These are phyloP conservation scores for Drosophila ercepeae DNA, from an alignment of 1,140 invertebrate species.

Conservation along the genomic window DNA sequence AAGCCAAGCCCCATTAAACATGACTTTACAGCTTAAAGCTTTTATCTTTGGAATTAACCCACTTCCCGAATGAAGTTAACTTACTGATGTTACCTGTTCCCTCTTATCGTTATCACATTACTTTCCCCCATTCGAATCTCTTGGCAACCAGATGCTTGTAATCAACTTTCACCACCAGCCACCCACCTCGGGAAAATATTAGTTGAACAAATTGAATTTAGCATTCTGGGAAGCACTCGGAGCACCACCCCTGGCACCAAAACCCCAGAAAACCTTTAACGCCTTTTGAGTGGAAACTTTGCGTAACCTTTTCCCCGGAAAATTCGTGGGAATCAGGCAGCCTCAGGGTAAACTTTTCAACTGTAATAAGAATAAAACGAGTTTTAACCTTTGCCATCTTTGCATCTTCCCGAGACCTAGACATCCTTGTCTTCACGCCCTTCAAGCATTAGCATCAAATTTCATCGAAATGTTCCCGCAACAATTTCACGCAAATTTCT, in stretches of 20 bases:
- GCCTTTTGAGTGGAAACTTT: slow-evolving; percentile 45
- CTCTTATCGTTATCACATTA: slow-evolving; percentile 19
- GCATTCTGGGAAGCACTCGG: slow-evolving; percentile 41
- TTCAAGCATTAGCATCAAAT: slow-evolving; percentile 24
- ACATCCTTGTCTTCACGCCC: not conserved
- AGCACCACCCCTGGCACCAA: not conserved
- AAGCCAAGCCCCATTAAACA: slow-evolving; percentile 11
- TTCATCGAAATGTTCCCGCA: slow-evolving; percentile 47
- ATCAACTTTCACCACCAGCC: slow-evolving; percentile 31
- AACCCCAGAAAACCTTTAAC: slow-evolving; percentile 21
- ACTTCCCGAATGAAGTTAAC: slow-evolving; percentile 14
- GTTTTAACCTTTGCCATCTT: slow-evolving; percentile 41
- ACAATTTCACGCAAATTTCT: slow-evolving; percentile 52
- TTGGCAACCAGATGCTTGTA: slow-evolving; percentile 19
- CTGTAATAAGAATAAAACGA: slow-evolving; percentile 47
- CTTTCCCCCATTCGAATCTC: slow-evolving; percentile 23
- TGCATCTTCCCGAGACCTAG: not conserved
- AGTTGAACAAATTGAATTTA: slow-evolving; percentile 58
- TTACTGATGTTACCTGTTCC: slow-evolving; percentile 2
- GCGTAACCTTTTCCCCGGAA: slow-evolving; percentile 43
- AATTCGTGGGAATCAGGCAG: slow-evolving; percentile 34
- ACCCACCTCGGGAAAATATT: slow-evolving; percentile 33
- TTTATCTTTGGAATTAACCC: not conserved
- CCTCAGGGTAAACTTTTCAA: slow-evolving; percentile 48
- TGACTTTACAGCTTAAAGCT: slow-evolving; percentile 8